Evolutionary conservation across 1,140 invertebrate genomes (phyloP), one percentile per base, ranked within the genome.

Genomic region (Tetraneura akinire): DNA sequence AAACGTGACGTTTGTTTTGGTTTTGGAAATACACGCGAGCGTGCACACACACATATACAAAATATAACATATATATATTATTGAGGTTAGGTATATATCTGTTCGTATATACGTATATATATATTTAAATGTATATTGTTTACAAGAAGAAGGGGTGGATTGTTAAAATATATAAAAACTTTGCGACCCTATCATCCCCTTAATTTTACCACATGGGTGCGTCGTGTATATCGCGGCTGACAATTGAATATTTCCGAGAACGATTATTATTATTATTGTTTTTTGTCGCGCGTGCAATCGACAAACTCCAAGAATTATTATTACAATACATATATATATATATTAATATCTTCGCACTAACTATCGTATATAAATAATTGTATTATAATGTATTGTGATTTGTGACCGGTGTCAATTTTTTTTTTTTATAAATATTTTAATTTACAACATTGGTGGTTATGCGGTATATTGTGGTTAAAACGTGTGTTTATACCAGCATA

Each of bases 161-260:
- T 47, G 66, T 70, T 70, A 70, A 70, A 70, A 70, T 70, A 70
- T 37, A 37, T 70, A 70, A 70, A 70, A 70, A 45, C 66, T 70
- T n/a, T 21, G 14, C 42, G 26, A 42, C 66, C 45, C 21, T 29
- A 49, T 49, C 66, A 49, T 49, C 66, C 66, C 45, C n/a, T 70
- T 70, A 70, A 70, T 70, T 70, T 70, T 49, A 70, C 66, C 66
- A 70, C 66, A 70, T 70, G 66, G 66, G 66, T 49, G 66, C 66
- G 14, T 70, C 66, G 42, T 70, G 14, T n/a, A 42, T 26, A 6
- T 66, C 37, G 32, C 37, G 18, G 29, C 11, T 29, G 66, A 70
- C 66, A 70, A 49, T 70, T 70, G 66, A 70, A 70, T 70, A 70
- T 70, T 70, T 70, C 66, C 45, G 16, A 21, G 66, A 70, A 21